phyloP scores from a whole-genome alignment of 2,113 vertebrate species.

The Pachyramphus minor region DNA sequence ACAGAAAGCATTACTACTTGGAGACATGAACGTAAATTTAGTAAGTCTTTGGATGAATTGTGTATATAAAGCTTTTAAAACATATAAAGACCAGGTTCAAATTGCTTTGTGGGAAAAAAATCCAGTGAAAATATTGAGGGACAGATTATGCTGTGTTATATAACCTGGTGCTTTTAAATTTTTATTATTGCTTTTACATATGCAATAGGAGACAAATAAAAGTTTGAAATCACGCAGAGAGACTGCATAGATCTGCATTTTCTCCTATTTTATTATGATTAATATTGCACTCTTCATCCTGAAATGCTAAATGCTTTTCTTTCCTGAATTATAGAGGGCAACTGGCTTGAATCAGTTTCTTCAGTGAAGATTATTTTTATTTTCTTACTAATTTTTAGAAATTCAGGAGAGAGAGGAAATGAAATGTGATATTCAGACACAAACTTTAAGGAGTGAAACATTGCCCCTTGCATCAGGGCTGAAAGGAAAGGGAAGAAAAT shows the following conservation, averaged over 20 bases:
- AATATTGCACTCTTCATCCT: not conserved
- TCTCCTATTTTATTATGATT: slow-evolving; percentile 9
- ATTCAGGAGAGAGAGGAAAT: not conserved
- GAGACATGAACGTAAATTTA: not conserved
- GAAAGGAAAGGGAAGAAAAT: not conserved
- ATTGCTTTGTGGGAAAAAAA: slow-evolving; percentile 18
- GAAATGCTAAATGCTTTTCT: slow-evolving; percentile 14
- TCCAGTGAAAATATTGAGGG: not conserved
- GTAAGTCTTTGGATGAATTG: not conserved
- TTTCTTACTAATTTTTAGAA: not conserved
- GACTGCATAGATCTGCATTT: not conserved
- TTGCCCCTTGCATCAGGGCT: not conserved
- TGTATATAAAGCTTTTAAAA: not conserved
- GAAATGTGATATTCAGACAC: not conserved
- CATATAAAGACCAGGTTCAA: not conserved
- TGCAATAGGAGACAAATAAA: slow-evolving; percentile 10
- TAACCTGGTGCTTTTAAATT: not conserved
- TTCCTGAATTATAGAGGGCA: not conserved
- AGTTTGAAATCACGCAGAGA: slow-evolving; percentile 3
- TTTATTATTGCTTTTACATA: not conserved
- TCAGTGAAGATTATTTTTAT: not conserved
- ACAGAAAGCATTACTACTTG: not conserved
- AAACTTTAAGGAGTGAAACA: not conserved
- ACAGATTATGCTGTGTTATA: not conserved
- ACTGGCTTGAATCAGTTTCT: not conserved